A percentile compares a stretch with the other conserved stretches of the same genome.
Conservation (phyloP, 1,140 invertebrate species). For the Hylyphantes graminicola region DNA sequence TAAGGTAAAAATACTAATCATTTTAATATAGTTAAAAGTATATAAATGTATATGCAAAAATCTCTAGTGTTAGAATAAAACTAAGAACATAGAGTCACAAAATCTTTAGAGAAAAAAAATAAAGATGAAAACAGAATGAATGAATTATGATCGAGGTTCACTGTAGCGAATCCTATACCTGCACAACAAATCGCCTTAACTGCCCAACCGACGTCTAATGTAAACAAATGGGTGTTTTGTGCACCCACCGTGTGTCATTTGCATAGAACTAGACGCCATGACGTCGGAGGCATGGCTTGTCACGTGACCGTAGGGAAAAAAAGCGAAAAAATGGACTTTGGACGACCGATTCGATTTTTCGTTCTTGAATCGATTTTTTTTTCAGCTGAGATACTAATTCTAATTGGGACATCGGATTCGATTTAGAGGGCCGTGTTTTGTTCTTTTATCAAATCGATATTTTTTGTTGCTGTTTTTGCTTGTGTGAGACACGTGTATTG, state of each 20-base stretch:
- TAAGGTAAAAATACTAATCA: too few relatives aligned
- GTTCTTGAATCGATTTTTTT: background rate
- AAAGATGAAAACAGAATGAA: too few relatives aligned
- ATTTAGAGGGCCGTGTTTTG: background rate
- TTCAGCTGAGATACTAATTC: background rate
- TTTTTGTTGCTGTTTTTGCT: background rate
- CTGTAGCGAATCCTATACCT: slow-evolving; percentile 18
- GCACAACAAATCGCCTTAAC: slow-evolving; percentile 10
- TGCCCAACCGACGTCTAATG: slow-evolving; percentile 19
- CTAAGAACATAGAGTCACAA: too few relatives aligned
- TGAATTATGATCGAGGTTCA: too few relatives aligned
- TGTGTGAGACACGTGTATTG: background rate
- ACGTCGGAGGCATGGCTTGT: slow-evolving; percentile 10
- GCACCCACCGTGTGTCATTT: slow-evolving; percentile 22
- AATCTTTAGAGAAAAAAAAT: too few relatives aligned
- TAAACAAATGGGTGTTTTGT: slow-evolving; percentile 43
- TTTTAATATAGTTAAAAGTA: too few relatives aligned
- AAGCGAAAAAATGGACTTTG: slow-evolving; percentile 15
- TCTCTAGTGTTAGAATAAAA: too few relatives aligned
- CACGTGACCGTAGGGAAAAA: slow-evolving; percentile 22
- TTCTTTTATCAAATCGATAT: background rate
- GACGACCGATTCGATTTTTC: slow-evolving; percentile 2
- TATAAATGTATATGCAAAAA: too few relatives aligned
- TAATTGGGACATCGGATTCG: slow-evolving; percentile 36
- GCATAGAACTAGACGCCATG: slow-evolving; percentile 36